phyloP scores from a whole-genome alignment of 2,113 vertebrate genomes.

The Cyprinodon tularosa region DNA sequence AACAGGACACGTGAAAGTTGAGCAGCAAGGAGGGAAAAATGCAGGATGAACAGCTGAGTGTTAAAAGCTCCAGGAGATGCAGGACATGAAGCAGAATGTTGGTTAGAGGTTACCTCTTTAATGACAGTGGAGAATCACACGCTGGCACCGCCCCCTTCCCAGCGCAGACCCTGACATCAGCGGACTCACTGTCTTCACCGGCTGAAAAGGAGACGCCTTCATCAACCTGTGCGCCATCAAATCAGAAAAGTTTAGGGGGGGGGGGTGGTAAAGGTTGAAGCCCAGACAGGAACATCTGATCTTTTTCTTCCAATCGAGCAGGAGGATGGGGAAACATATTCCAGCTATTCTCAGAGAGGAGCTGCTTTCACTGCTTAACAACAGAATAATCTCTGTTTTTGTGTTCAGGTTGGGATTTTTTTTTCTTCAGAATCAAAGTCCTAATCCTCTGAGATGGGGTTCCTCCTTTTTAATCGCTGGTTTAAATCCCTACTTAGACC shows the following conservation, averaged over 20 bases:
- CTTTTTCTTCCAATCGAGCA: background rate
- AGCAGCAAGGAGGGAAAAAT: slow-evolving; percentile 68
- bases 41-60: slow-evolving; percentile 15
- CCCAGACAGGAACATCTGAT: background rate
- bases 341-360: background rate
- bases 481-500: slow-evolving; percentile 70
- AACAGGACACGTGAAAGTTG: slow-evolving; percentile 86
- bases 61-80: slow-evolving; percentile 10
- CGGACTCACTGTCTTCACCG: slow-evolving; percentile 73
- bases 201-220: slow-evolving; percentile 46
- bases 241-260: background rate
- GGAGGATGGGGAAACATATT: background rate
- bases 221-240: slow-evolving; percentile 10
- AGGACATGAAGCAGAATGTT: slow-evolving; percentile 43
- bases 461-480: slow-evolving; percentile 73
- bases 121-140: slow-evolving; percentile 86
- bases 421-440: slow-evolving; percentile 49
- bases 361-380: slow-evolving; percentile 28
- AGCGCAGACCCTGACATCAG: slow-evolving; percentile 89
- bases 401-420: slow-evolving; percentile 19
- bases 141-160: slow-evolving; percentile 85
- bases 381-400: slow-evolving; percentile 21
- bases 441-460: slow-evolving; percentile 72
- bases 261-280: slow-evolving; percentile 3
- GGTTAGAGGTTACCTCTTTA: slow-evolving; percentile 77